phyloP scores from a whole-genome alignment of 2,797 vertebrate species.

The Rhyacichthys aspro region DNA sequence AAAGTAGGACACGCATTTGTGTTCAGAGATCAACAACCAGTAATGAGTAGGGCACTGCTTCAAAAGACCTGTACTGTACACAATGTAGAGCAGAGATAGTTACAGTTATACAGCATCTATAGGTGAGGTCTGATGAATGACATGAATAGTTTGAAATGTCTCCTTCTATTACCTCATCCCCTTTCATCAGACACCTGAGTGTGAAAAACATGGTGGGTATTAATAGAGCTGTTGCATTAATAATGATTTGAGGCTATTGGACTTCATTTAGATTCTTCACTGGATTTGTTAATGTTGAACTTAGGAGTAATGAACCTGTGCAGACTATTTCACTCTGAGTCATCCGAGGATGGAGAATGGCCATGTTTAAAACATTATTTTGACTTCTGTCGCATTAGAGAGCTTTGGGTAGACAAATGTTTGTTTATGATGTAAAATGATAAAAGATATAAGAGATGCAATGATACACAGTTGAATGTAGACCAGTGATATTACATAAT shows the following conservation, averaged over 20 bases:
- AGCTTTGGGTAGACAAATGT: background rate
- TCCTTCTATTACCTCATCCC: background rate
- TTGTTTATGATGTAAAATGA: too few relatives aligned
- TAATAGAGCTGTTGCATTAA: conserved; percentile 11
- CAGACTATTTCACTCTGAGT: background rate
- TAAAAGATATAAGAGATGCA: too few relatives aligned
- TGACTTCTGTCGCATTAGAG: background rate
- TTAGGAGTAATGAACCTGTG: background rate
- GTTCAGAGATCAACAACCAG: background rate
- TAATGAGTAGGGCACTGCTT: too few relatives aligned
- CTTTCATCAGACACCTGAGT: background rate
- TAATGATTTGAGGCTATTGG: background rate
- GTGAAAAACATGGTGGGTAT: background rate
- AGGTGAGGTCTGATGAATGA: too few relatives aligned
- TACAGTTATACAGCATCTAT: background rate
- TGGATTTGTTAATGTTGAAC: conserved; percentile 9
- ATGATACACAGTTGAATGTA: too few relatives aligned
- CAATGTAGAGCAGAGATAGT: too few relatives aligned
- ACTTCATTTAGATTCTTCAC: conserved; percentile 2
- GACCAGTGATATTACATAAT: background rate
- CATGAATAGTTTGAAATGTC: background rate
- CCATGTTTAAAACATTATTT: background rate
- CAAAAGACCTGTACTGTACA: too few relatives aligned
- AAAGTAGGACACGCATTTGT: conserved; percentile 5
- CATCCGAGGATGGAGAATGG: too few relatives aligned